Conservation (phyloP, 2,888 invertebrate genomes). For the Lasioglossum villosulum region DNA sequence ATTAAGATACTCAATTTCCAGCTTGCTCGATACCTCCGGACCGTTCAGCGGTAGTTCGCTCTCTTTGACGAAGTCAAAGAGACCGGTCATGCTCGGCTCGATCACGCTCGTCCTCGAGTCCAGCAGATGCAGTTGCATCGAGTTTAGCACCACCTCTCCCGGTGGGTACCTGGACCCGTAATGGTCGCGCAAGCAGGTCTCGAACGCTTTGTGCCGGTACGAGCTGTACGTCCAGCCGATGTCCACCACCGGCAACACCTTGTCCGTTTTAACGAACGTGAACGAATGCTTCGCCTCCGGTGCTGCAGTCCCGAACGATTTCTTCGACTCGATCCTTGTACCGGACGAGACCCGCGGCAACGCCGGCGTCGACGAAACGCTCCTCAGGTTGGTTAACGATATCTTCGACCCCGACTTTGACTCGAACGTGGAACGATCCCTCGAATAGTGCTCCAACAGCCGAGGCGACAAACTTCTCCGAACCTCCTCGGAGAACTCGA, state of each 20-base stretch:
- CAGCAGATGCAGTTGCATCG: constrained; percentile 77
- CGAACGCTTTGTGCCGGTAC: constrained; percentile 75
- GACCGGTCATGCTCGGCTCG: constrained; percentile 41
- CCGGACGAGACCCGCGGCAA: background rate
- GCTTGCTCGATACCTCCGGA: constrained; percentile 49
- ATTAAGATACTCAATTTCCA: constrained; percentile 73
- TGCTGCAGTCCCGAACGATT: background rate
- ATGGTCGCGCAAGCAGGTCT: constrained; percentile 71
- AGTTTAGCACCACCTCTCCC: constrained; percentile 79
- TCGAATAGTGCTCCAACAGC: constrained; percentile 51
- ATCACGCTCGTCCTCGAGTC: constrained; percentile 56
- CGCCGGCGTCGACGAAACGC: constrained; percentile 50
- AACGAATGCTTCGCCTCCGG: constrained; percentile 67
- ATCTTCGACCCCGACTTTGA: constrained; percentile 50
- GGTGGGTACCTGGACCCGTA: constrained; percentile 78
- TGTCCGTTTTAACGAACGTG: constrained; percentile 69
- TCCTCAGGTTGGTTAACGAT: constrained; percentile 27
- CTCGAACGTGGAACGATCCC: constrained; percentile 17
- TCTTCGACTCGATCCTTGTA: background rate
- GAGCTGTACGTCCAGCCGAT: constrained; percentile 74
- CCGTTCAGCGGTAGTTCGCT: constrained; percentile 48
- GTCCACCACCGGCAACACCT: constrained; percentile 70
- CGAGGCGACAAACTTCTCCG: background rate
- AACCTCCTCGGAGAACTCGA: background rate
- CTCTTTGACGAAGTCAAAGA: constrained; percentile 71